Percentiles rank a stretch among this genome's conserved stretches.
These are phyloP conservation scores for Sesamia nonagrioides DNA, from an alignment of 1,140 invertebrate genomes.

Conservation along the genomic window DNA sequence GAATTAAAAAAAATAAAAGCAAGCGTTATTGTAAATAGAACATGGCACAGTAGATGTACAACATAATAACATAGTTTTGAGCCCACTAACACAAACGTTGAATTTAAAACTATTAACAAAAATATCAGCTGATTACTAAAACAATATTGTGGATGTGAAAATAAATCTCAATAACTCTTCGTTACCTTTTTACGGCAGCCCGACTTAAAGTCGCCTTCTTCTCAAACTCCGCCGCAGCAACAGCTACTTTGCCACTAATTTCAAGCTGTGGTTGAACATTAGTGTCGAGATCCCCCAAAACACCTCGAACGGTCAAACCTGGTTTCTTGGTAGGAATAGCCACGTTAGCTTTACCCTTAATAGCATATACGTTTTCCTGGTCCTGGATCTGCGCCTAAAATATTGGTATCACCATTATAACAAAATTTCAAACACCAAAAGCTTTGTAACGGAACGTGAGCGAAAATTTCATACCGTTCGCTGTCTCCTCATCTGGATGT, in stretches of 20 bases:
- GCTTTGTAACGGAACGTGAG: not conserved
- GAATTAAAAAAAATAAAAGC: not conserved
- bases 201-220: conserved; percentile 69
- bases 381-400: conserved; percentile 67
- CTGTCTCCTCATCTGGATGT: conserved; percentile 68
- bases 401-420: not conserved
- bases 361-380: conserved; percentile 74
- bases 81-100: not conserved
- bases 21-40: not conserved
- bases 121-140: not conserved
- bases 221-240: conserved; percentile 71
- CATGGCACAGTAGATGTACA: not conserved
- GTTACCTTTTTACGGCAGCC: conserved; percentile 54
- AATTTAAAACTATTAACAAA: not conserved
- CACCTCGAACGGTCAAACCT: conserved; percentile 71
- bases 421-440: not conserved
- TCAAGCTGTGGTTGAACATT: conserved; percentile 73
- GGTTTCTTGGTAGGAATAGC: conserved; percentile 68
- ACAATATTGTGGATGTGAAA: conserved; percentile 39
- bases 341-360: conserved; percentile 69
- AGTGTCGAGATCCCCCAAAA: conserved; percentile 75
- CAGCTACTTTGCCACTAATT: conserved; percentile 68
- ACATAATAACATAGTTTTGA: not conserved
- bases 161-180: not conserved
- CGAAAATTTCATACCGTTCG: conserved; percentile 65